A percentile compares a stretch with the other conserved stretches of the same genome.
Conservation (phyloP, 2,113 vertebrate genomes). For the Oenanthe oenanthe region DNA sequence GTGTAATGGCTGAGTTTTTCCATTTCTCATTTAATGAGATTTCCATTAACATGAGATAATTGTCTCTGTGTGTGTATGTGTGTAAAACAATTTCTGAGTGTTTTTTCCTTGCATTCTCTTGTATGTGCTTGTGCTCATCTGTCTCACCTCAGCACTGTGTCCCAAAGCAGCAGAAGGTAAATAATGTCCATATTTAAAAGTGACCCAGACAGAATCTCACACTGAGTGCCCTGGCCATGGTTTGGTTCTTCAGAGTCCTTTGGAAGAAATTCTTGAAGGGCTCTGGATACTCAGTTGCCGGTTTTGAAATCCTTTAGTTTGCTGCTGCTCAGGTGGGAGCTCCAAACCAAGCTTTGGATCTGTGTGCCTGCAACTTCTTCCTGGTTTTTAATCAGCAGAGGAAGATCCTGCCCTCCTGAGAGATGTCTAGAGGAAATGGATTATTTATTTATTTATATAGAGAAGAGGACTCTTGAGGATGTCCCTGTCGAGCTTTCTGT, state of each 20-base stretch:
- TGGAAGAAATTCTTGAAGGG: not conserved
- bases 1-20: not conserved
- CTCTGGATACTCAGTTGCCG: not conserved
- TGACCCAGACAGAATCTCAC: not conserved
- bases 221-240: accelerated
- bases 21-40: not conserved
- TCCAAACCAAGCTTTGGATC: not conserved
- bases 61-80: not conserved
- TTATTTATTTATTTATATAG: slow-evolving; percentile 41
- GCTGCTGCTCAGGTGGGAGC: not conserved
- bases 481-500: not conserved
- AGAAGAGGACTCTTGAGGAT: not conserved
- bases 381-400: not conserved
- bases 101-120: not conserved
- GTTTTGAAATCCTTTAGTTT: not conserved
- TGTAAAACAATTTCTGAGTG: not conserved
- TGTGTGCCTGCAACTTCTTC: not conserved
- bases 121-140: not conserved
- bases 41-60: not conserved
- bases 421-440: not conserved
- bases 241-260: accelerated
- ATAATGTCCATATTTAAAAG: not conserved
- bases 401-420: not conserved
- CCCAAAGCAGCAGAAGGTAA: not conserved
- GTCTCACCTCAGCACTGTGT: not conserved